These are phyloP conservation scores for Drosophila nikananu DNA, from an alignment of 1,140 invertebrate genomes.

Conservation along the genomic window DNA sequence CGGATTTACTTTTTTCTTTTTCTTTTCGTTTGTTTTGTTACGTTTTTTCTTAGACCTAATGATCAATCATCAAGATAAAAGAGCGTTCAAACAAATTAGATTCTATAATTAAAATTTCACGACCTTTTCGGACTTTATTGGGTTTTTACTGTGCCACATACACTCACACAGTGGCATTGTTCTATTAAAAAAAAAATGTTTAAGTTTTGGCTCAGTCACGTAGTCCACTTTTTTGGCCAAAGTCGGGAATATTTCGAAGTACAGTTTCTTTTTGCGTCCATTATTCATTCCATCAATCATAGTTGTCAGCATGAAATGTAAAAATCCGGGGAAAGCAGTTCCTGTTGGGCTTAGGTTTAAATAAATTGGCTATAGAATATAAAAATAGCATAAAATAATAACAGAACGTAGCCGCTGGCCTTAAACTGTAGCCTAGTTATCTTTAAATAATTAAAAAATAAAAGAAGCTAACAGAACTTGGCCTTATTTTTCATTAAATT, in stretches of 20 bases:
- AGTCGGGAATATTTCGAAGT: conserved; percentile 48
- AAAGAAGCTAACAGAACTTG: neutral
- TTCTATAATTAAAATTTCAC: conserved; percentile 77
- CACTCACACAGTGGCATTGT: conserved; percentile 43
- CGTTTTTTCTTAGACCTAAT: conserved; percentile 57
- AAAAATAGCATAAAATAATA: neutral
- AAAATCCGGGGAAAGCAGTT: conserved; percentile 66
- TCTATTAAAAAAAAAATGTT: conserved; percentile 65
- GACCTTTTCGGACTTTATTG: conserved; percentile 48
- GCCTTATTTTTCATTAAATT: neutral
- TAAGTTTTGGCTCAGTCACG: conserved; percentile 62
- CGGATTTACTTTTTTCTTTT: conserved; percentile 71
- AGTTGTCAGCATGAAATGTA: conserved; percentile 41
- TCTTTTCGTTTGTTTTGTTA: conserved; percentile 42
- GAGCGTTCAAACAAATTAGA: conserved; percentile 71
- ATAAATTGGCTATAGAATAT: conserved; percentile 1
- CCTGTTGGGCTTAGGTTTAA: conserved; percentile 36
- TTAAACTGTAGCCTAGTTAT: neutral
- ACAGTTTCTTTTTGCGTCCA: conserved; percentile 43
- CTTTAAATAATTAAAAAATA: neutral
- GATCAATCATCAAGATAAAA: conserved; percentile 76
- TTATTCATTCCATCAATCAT: conserved; percentile 61
- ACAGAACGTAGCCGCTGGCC: neutral
- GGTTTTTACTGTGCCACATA: conserved; percentile 43
- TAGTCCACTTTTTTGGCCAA: conserved; percentile 53